phyloP scores from a whole-genome alignment of 2,797 vertebrate species.

The Molossus alvarezi region DNA sequence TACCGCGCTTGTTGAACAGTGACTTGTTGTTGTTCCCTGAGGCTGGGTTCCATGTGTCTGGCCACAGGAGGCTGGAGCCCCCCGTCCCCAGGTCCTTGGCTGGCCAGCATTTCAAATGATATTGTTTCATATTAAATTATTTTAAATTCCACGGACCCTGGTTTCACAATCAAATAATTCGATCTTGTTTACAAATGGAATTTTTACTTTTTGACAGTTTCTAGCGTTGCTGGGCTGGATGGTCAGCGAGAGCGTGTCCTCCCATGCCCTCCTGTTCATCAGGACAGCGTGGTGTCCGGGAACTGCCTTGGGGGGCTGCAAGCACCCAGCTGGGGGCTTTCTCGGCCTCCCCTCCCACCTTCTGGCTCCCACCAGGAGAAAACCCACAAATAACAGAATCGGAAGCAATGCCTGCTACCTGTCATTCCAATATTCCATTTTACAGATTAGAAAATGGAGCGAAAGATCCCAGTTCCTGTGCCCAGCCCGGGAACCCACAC shows the following conservation, averaged over 20 bases:
- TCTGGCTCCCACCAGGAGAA: fast-evolving
- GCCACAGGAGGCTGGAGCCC: slow-evolving; percentile 14
- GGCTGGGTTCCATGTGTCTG: slow-evolving; percentile 65
- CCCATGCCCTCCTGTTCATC: slow-evolving; percentile 62
- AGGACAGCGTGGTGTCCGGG: background rate
- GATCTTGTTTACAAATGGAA: slow-evolving; percentile 87
- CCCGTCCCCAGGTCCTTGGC: slow-evolving; percentile 57
- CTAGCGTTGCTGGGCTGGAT: slow-evolving; percentile 72
- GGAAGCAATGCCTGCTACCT: background rate
- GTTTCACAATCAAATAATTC: slow-evolving; percentile 88
- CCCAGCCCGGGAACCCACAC: fast-evolving
- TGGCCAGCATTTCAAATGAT: slow-evolving; percentile 80
- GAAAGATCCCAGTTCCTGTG: fast-evolving
- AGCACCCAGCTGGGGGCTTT: background rate
- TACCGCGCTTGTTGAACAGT: background rate
- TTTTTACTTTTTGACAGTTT: slow-evolving; percentile 85
- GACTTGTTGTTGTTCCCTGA: slow-evolving; percentile 36
- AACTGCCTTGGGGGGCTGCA: background rate
- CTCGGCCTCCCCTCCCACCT: fast-evolving
- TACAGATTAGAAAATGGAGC: background rate
- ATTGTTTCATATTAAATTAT: slow-evolving; percentile 87
- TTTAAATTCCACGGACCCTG: slow-evolving; percentile 85
- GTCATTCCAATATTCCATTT: background rate
- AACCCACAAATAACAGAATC: background rate
- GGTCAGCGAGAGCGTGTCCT: slow-evolving; percentile 79